Conservation (phyloP, 2,797 vertebrate species). For the Rhynchonycteris naso region DNA sequence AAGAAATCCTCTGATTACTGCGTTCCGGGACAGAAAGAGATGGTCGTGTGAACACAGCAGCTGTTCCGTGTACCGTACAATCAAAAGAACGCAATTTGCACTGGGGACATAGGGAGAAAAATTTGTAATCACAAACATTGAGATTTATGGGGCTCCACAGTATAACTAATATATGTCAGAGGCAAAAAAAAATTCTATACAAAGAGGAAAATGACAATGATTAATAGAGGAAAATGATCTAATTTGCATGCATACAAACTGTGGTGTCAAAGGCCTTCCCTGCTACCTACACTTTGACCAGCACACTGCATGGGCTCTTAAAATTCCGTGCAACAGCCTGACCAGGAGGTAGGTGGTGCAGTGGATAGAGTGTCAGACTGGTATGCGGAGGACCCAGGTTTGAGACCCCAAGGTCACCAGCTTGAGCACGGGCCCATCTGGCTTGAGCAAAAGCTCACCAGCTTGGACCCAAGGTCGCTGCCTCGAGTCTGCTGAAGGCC, state of each 20-base stretch:
- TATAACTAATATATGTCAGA: background rate
- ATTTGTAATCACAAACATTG: background rate
- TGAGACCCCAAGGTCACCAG: too few relatives aligned
- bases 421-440: too few relatives aligned
- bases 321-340: too few relatives aligned
- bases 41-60: background rate
- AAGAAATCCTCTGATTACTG: background rate
- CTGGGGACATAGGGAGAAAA: background rate
- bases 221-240: background rate
- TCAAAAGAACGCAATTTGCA: constrained; percentile 26
- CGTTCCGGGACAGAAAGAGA: constrained; percentile 1
- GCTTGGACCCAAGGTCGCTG: too few relatives aligned
- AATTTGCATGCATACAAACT: background rate
- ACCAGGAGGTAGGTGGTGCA: too few relatives aligned
- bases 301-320: background rate
- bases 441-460: too few relatives aligned
- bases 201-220: constrained; percentile 13
- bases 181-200: background rate
- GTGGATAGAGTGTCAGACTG: too few relatives aligned
- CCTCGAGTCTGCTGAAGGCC: too few relatives aligned
- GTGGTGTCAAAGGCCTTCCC: background rate
- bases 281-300: background rate
- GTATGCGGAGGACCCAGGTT: too few relatives aligned
- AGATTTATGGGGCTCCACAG: background rate
- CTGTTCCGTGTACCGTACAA: background rate